Conservation (phyloP, 1,140 invertebrate genomes). For the Caenorhabditis briggsae region DNA sequence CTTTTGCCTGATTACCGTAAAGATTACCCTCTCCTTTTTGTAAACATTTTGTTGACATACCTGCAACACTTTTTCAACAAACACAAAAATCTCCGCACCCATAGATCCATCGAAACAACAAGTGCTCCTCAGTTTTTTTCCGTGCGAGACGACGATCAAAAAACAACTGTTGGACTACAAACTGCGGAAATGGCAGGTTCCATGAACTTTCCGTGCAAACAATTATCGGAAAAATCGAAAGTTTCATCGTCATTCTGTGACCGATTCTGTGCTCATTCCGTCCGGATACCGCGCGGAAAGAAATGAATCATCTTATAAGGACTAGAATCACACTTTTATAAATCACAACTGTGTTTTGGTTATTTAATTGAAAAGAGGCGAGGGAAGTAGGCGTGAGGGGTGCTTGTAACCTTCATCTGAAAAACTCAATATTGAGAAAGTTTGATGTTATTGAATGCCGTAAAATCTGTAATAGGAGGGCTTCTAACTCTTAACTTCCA, state of each 20-base stretch:
- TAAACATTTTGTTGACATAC: slow-evolving; percentile 16
- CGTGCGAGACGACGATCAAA: neutral
- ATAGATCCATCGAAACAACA: slow-evolving; percentile 6
- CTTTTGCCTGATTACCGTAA: neutral
- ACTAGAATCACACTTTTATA: slow-evolving; percentile 47
- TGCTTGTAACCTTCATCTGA: neutral
- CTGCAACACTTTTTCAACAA: slow-evolving; percentile 15
- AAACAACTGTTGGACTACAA: slow-evolving; percentile 24
- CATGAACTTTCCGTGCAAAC: slow-evolving; percentile 18
- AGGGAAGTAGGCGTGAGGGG: neutral
- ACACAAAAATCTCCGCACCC: slow-evolving; percentile 6
- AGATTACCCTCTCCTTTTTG: slow-evolving; percentile 3
- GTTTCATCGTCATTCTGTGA: slow-evolving; percentile 43
- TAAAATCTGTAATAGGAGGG: no score
- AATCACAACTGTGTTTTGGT: neutral
- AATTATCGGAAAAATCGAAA: neutral
- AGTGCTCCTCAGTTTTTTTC: neutral
- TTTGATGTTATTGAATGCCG: no score
- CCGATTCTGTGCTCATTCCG: slow-evolving; percentile 38
- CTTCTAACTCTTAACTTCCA: no score
- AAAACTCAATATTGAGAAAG: no score
- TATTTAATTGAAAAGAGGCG: neutral
- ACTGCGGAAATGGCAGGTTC: slow-evolving; percentile 18
- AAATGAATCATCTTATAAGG: slow-evolving; percentile 14
- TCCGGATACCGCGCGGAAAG: slow-evolving; percentile 25